These are phyloP conservation scores for Erpornis zantholeuca DNA, from an alignment of 2,113 vertebrate species.

Conservation along the genomic window DNA sequence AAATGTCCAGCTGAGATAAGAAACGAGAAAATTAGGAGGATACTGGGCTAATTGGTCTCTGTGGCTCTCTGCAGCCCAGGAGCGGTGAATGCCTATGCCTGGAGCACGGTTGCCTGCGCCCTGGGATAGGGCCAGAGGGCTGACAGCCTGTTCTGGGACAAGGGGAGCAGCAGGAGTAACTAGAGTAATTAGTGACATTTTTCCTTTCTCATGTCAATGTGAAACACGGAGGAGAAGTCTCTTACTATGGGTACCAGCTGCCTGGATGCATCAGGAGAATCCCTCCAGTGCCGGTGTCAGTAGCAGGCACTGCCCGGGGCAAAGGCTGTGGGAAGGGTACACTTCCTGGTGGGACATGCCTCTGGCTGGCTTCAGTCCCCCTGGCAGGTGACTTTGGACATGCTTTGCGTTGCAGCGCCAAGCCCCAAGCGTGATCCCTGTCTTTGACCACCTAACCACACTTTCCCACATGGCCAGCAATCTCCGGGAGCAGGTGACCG, in stretches of 20 bases:
- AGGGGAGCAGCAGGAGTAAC: background rate
- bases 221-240: background rate
- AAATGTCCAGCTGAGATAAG: background rate
- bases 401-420: background rate
- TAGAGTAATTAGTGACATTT: background rate
- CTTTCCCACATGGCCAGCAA: fast-evolving
- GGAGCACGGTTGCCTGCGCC: background rate
- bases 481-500: background rate
- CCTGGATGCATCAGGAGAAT: background rate
- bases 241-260: background rate
- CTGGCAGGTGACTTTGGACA: background rate
- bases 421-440: background rate
- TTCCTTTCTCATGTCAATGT: background rate
- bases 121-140: background rate
- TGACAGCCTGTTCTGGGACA: background rate
- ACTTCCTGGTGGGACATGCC: background rate
- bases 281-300: fast-evolving
- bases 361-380: fast-evolving
- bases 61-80: background rate
- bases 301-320: background rate
- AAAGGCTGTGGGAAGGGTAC: background rate
- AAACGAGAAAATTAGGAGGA: background rate
- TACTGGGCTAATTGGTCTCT: background rate
- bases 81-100: fast-evolving
- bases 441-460: background rate